phyloP scores from a whole-genome alignment of 1,140 invertebrate species.

The Pteromalus puparum region DNA sequence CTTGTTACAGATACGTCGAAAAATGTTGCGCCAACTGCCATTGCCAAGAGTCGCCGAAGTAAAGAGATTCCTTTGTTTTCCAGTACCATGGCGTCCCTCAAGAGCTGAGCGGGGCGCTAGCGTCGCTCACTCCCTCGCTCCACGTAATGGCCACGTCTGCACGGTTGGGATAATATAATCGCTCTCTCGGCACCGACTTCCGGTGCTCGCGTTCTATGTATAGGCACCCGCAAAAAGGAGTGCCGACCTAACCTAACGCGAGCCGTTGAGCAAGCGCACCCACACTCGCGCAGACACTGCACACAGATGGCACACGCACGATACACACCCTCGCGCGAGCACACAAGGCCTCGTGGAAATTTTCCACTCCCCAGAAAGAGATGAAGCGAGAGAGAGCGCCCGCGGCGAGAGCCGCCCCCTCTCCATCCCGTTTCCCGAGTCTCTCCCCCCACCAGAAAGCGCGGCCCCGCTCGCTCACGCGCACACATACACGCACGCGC shows the following conservation, averaged over 20 bases:
- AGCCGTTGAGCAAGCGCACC: background rate
- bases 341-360: conserved; percentile 68
- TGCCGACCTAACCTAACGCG: conserved; percentile 55
- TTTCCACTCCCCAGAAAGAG: conserved; percentile 62
- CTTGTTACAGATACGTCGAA: background rate
- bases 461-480: conserved; percentile 39
- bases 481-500: conserved; percentile 15
- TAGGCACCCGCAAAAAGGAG: conserved; percentile 6
- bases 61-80: background rate
- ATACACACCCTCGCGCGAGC: background rate
- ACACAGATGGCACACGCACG: background rate
- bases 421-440: conserved; percentile 49
- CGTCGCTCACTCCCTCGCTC: background rate
- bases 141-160: conserved; percentile 15
- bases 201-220: conserved; percentile 45
- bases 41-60: background rate
- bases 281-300: background rate
- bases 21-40: background rate
- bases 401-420: background rate
- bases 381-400: background rate
- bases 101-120: background rate
- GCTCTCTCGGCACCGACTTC: conserved; percentile 52
- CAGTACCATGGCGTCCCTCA: conserved; percentile 43
- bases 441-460: conserved; percentile 23
- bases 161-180: background rate